Evolutionary conservation across 1,140 invertebrate species (phyloP).

Genomic region (Archivesica marissinica): DNA sequence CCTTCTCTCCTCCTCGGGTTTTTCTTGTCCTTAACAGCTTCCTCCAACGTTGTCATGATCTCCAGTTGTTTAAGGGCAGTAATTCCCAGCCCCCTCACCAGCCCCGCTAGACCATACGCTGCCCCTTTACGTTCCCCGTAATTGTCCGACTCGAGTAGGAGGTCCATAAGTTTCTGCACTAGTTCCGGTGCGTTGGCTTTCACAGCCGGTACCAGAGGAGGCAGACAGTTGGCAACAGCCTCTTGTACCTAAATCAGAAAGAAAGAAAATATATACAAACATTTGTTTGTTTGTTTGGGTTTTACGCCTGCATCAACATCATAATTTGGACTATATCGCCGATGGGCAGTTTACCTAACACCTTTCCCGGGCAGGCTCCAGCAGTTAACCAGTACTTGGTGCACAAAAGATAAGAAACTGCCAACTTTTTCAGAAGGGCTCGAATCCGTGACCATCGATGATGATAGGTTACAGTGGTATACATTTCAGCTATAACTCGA

Average conservation of each 20-base stretch:
- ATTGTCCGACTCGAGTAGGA: conserved; percentile 95
- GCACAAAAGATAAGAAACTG: too few species aligned
- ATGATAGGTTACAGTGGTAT: too few species aligned
- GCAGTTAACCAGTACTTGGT: too few species aligned
- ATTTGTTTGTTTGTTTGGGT: too few species aligned
- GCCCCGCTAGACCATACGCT: conserved; percentile 84
- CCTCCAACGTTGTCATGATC: conserved; percentile 97
- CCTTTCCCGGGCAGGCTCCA: too few species aligned
- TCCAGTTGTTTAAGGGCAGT: conserved; percentile 97
- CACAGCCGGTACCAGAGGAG: conserved; percentile 95
- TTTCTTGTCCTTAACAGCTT: conserved; percentile 98
- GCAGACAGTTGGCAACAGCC: conserved; percentile 98
- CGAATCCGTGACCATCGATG: too few species aligned
- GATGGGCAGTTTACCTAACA: too few species aligned
- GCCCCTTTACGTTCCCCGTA: conserved; percentile 95
- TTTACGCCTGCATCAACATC: too few species aligned
- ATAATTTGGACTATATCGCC: too few species aligned
- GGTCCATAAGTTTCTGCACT: conserved; percentile 93
- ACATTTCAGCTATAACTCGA: too few species aligned
- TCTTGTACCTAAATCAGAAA: conserved; percentile 98
- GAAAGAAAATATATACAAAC: too few species aligned
- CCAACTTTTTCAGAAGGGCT: too few species aligned
- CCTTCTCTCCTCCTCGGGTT: conserved; percentile 96
- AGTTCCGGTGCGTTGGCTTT: conserved; percentile 94
- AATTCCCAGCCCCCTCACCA: conserved; percentile 98